These are phyloP conservation scores for Hylaeus volcanicus DNA, from an alignment of 1,140 invertebrate species.

Conservation along the genomic window DNA sequence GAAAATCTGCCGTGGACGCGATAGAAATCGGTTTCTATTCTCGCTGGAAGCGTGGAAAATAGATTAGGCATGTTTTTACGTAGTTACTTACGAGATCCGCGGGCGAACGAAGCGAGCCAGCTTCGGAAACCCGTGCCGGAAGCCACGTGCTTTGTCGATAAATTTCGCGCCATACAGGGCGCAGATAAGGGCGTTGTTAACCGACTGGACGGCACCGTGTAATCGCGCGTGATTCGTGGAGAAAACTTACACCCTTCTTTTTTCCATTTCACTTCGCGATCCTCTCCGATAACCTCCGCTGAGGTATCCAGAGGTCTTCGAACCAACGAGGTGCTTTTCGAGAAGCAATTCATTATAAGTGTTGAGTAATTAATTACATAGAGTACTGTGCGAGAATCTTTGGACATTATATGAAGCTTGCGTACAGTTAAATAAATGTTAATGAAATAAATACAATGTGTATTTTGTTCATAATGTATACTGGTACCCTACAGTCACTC, in stretches of 20 bases:
- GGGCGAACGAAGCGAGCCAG: conserved; percentile 22
- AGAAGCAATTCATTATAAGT: background rate
- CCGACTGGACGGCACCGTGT: conserved; percentile 47
- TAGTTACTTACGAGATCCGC: conserved; percentile 56
- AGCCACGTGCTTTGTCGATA: conserved; percentile 54
- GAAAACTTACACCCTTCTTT: conserved; percentile 38
- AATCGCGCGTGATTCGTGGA: conserved; percentile 59
- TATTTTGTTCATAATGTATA: no score
- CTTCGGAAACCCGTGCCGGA: conserved; percentile 61
- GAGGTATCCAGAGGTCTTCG: background rate
- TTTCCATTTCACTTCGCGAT: background rate
- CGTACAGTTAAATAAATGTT: no score
- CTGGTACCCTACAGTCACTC: no score
- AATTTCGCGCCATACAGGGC: conserved; percentile 50
- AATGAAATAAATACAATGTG: no score
- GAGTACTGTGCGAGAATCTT: no score
- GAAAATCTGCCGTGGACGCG: conserved; percentile 12
- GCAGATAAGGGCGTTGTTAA: conserved; percentile 63
- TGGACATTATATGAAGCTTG: no score
- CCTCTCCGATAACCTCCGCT: background rate
- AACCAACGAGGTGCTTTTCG: background rate
- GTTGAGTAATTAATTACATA: no score
- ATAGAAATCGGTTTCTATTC: conserved; percentile 45
- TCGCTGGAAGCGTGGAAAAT: conserved; percentile 44
- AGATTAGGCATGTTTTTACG: conserved; percentile 64